A percentile compares a stretch with the other conserved stretches of the same genome.
Conservation (phyloP, 2,113 vertebrate genomes). For the Platichthys stellatus region DNA sequence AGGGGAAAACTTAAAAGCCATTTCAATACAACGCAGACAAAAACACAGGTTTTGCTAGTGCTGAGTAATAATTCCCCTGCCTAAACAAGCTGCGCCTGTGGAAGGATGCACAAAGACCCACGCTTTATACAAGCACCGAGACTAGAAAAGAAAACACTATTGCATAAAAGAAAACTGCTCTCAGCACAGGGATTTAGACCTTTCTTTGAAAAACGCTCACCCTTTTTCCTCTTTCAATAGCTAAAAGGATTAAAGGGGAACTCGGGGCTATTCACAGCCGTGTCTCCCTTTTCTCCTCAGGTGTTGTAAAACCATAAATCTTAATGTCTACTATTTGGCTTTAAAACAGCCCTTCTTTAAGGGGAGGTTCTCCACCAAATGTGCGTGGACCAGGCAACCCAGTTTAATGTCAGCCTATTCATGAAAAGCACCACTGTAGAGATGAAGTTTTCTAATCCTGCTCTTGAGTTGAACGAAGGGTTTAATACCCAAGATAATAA, state of each 20-base stretch:
- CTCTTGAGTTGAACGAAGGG: neutral
- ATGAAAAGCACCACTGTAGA: slow-evolving; percentile 20
- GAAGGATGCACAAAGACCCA: slow-evolving; percentile 31
- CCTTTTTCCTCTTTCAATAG: slow-evolving; percentile 73
- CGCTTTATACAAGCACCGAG: slow-evolving; percentile 37
- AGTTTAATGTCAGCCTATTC: slow-evolving; percentile 50
- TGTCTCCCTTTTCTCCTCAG: slow-evolving; percentile 71
- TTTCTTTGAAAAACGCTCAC: slow-evolving; percentile 73
- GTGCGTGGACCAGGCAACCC: slow-evolving; percentile 69
- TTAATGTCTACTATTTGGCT: slow-evolving; percentile 68
- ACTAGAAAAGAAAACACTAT: slow-evolving; percentile 49
- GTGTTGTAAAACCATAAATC: slow-evolving; percentile 86
- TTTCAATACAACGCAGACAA: slow-evolving; percentile 39
- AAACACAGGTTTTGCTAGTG: slow-evolving; percentile 32
- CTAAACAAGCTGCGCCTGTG: slow-evolving; percentile 42
- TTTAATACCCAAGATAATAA: neutral
- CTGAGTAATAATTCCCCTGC: slow-evolving; percentile 42
- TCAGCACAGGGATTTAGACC: slow-evolving; percentile 42
- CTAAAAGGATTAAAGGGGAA: slow-evolving; percentile 77
- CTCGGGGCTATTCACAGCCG: slow-evolving; percentile 75
- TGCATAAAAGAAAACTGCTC: slow-evolving; percentile 43
- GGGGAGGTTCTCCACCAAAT: slow-evolving; percentile 60
- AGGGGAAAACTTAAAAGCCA: slow-evolving; percentile 44
- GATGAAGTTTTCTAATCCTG: slow-evolving; percentile 6
- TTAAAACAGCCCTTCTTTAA: slow-evolving; percentile 76